Percentiles rank a stretch among this genome's conserved stretches.
These are phyloP conservation scores for Sylvicola cinctus DNA, from an alignment of 2,888 invertebrate genomes.

Conservation along the genomic window DNA sequence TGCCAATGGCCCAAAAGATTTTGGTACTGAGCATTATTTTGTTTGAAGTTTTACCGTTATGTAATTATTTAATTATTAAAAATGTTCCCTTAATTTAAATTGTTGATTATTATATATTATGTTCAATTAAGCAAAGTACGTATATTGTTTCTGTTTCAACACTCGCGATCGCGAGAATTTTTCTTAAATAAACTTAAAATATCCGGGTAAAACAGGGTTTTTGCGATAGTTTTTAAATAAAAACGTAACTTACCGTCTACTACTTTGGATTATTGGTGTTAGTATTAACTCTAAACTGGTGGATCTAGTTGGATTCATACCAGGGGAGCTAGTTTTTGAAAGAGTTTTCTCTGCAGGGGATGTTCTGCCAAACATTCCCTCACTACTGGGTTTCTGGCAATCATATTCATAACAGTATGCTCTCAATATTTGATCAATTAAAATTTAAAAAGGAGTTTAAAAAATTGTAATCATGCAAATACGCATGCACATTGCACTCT, in stretches of 20 bases:
- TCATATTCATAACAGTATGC: constrained; percentile 4
- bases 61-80: too few species aligned
- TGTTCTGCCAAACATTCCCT: constrained; percentile 11
- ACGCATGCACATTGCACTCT: neutral
- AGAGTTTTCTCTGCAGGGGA: constrained; percentile 10
- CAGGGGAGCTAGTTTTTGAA: constrained; percentile 4
- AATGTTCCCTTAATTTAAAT: too few species aligned
- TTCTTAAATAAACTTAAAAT: too few species aligned
- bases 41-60: too few species aligned
- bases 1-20: too few species aligned
- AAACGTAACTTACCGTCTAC: constrained; percentile 26
- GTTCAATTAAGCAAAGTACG: too few species aligned
- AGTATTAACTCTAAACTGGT: constrained; percentile 28
- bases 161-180: too few species aligned
- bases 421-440: constrained; percentile 1
- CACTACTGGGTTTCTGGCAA: constrained; percentile 11
- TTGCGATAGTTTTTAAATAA: neutral
- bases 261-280: constrained; percentile 29
- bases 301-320: constrained; percentile 21
- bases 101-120: too few species aligned
- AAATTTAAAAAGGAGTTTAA: neutral
- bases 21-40: too few species aligned
- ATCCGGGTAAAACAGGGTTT: too few species aligned
- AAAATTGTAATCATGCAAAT: neutral
- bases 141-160: too few species aligned